These are phyloP conservation scores for Struthio camelus DNA, from an alignment of 2,113 vertebrate species.

Conservation along the genomic window DNA sequence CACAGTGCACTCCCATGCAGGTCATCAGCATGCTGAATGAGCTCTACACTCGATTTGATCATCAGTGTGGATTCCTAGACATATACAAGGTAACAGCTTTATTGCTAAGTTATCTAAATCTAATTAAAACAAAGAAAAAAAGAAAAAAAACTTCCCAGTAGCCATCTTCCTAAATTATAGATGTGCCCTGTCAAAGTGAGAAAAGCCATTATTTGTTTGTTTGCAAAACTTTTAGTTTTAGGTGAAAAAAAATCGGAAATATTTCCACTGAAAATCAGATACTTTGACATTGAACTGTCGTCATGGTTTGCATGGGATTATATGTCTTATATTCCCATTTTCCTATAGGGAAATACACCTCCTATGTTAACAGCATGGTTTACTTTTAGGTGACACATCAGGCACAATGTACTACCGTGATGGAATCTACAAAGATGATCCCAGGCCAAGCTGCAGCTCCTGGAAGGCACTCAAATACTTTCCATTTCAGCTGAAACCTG, in stretches of 20 bases:
- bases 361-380: neutral
- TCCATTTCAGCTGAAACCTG: neutral
- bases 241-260: neutral
- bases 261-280: neutral
- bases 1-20: conserved; percentile 98
- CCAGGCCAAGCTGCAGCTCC: neutral
- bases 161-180: neutral
- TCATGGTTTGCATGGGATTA: neutral
- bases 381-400: neutral
- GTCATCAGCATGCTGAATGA: conserved; percentile 99
- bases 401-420: neutral
- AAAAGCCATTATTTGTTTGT: neutral
- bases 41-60: conserved; percentile 96
- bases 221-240: neutral
- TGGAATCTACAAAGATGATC: neutral
- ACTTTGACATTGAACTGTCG: neutral
- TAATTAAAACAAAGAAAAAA: neutral
- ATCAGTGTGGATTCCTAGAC: conserved; percentile 97
- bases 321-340: neutral
- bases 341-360: neutral
- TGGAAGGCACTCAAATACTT: neutral
- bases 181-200: neutral
- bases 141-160: neutral
- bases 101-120: neutral
- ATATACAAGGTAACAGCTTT: conserved; percentile 91